phyloP scores from a whole-genome alignment of 2,888 invertebrate species.

The Zaprionus lineosus region DNA sequence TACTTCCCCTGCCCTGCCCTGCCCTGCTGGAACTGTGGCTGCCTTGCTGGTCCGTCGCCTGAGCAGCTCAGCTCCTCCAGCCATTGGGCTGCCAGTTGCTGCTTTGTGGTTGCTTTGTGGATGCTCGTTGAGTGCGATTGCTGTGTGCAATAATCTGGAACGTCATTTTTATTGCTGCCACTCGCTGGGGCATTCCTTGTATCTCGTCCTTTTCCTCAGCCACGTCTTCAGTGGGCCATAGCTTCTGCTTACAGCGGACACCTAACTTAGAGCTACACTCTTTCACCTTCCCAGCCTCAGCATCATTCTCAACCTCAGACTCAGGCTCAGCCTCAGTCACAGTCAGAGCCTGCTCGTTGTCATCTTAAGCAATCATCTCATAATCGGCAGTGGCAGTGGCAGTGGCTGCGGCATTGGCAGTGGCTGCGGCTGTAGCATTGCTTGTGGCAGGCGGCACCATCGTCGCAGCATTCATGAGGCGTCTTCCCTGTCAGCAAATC shows the following conservation, averaged over 20 bases:
- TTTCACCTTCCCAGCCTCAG: constrained; percentile 5
- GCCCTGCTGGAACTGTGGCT: not conserved
- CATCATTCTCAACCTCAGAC: constrained; percentile 5
- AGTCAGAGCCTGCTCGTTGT: constrained; percentile 70
- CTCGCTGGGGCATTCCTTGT: constrained; percentile 69
- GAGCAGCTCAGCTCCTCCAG: constrained; percentile 20
- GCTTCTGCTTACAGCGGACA: not conserved
- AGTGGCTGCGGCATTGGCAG: constrained; percentile 12
- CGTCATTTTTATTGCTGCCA: constrained; percentile 75
- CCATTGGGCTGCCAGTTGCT: constrained; percentile 18
- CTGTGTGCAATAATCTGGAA: constrained; percentile 72
- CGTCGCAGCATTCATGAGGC: constrained; percentile 46
- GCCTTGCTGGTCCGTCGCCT: not conserved
- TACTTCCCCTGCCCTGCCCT: not conserved
- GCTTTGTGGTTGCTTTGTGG: constrained; percentile 17
- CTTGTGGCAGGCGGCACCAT: constrained; percentile 9
- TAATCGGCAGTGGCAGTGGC: constrained; percentile 73
- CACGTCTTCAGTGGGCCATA: constrained; percentile 6
- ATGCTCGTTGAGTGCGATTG: constrained; percentile 12
- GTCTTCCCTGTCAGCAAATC: constrained; percentile 47
- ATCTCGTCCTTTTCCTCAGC: constrained; percentile 23
- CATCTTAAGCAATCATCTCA: constrained; percentile 77
- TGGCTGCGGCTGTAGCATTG: constrained; percentile 1
- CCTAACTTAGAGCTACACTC: constrained; percentile 6
- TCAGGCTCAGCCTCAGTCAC: constrained; percentile 20